Evolutionary conservation across 2,113 vertebrate species (phyloP).

Genomic region (Oceanodroma tethys): DNA sequence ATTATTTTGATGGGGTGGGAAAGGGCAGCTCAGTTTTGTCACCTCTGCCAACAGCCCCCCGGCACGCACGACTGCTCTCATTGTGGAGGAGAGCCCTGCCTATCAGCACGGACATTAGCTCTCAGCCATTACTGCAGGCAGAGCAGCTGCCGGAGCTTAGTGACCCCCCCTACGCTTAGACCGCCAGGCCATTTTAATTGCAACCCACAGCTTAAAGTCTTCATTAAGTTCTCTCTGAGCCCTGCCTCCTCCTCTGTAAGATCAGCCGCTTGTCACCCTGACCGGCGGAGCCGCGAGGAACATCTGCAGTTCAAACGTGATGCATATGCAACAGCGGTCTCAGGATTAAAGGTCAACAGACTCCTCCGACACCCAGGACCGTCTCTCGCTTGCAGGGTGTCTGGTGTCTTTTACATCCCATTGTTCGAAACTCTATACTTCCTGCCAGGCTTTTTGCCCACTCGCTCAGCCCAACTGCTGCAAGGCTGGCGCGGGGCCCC

Average conservation of each 20-base stretch:
- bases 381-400: neutral
- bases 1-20: conserved; percentile 59
- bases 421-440: conserved; percentile 34
- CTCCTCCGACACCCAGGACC: conserved; percentile 38
- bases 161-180: neutral
- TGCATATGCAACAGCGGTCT: conserved; percentile 39
- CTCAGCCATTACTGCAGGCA: neutral
- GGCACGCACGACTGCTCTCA: conserved; percentile 42
- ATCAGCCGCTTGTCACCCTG: conserved; percentile 57
- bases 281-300: conserved; percentile 56
- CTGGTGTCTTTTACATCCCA: neutral
- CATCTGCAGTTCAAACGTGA: conserved; percentile 68
- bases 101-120: neutral
- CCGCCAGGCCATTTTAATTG: neutral
- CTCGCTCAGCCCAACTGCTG: neutral
- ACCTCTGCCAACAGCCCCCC: conserved; percentile 2
- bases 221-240: conserved; percentile 41
- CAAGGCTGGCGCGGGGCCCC: neutral
- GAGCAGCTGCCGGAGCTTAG: conserved; percentile 4
- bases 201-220: conserved; percentile 43
- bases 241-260: conserved; percentile 17
- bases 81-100: neutral
- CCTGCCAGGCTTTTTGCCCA: neutral
- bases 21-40: conserved; percentile 62
- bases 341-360: conserved; percentile 62